Base-by-base conservation (phyloP, 2,113 vertebrate species). In the Zingel zingel region DNA sequence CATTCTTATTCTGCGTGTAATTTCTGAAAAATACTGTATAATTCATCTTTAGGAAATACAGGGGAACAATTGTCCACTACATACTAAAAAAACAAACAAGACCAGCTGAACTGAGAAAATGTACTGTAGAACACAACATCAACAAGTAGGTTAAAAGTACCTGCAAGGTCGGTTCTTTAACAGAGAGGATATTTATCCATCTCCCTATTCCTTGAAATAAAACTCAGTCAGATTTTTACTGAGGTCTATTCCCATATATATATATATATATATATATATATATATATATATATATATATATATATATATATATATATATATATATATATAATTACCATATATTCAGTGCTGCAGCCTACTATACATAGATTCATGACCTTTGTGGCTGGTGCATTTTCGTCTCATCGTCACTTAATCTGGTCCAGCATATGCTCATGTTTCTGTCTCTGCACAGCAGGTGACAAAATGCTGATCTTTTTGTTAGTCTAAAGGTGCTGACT, bases 301-400 rank as follows among this genome's bases (percentile, higher is more conserved):
- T 79, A 50, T 57, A 25, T 25, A 25, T 1, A 25, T 25, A 25
- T 25, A 23, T 43, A 25, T 48, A 0, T 39, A n/a, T 79, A 50
- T 57, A 25, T 25, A 25, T 1, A 25, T 25, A 25, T 25, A 25
- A 27, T 27, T 43, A 43, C 39, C 10, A 43, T 43, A 43, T 43
- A 43, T 48, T 48, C 27, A 39, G 13, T 19, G 6, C 59, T 70
- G 51, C 36, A 1, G 21, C 50, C 7, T 30, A 39, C 64, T 69
- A 36, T 51, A 45, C 19, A 16, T n/a, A 57, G 77, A 82, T 86
- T 87, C 79, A 74, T 81, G 70, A 74, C 67, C 79, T 79, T 36
- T 59, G 30, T 70, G 33, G 18, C 63, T n/a, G 27, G 7, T 45
- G 21, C 19, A 39, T 61, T 58, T 56, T 58, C 10, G 39, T 79